A percentile compares a stretch with the other conserved stretches of the same genome.
Evolutionary conservation across 2,888 invertebrate genomes (phyloP).

Genomic region (Malthinus flaveolus): DNA sequence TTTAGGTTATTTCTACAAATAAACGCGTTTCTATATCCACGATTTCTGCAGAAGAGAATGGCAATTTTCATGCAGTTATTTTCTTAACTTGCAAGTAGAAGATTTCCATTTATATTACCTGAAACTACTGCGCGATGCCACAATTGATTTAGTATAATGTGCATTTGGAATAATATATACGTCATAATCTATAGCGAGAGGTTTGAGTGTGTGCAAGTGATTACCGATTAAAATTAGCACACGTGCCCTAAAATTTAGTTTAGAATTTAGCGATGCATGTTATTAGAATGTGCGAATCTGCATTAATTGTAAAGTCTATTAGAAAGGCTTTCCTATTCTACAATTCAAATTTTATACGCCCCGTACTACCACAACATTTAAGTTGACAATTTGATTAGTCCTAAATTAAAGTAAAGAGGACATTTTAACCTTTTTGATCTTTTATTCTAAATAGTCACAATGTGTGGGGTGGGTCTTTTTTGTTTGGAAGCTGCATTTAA

Average conservation of each 20-base stretch:
- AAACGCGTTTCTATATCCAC: too few relatives aligned
- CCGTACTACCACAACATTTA: constrained; percentile 22
- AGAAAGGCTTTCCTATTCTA: constrained; percentile 12
- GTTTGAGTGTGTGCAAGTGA: constrained; percentile 6
- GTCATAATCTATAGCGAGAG: neutral
- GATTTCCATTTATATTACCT: too few relatives aligned
- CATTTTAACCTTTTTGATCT: too few relatives aligned
- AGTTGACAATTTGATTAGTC: constrained; percentile 18
- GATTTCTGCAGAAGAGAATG: too few relatives aligned
- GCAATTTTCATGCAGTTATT: too few relatives aligned
- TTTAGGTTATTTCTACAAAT: too few relatives aligned
- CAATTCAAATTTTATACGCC: constrained; percentile 20
- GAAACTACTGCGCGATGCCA: neutral
- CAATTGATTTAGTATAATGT: constrained; percentile 1
- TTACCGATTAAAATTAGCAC: constrained; percentile 13
- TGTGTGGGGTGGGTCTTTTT: too few relatives aligned
- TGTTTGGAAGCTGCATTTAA: constrained; percentile 9
- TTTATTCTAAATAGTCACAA: too few relatives aligned
- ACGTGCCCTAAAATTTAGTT: constrained; percentile 9
- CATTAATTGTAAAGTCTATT: constrained; percentile 27
- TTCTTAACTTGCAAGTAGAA: too few relatives aligned
- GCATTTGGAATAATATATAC: too few relatives aligned
- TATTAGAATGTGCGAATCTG: constrained; percentile 19
- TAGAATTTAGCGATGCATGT: constrained; percentile 9
- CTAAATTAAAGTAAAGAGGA: too few relatives aligned